Percentiles rank a stretch among this genome's conserved stretches.
These are phyloP conservation scores for Turdus rufiventris DNA, from an alignment of 2,113 vertebrate genomes.

Conservation along the genomic window DNA sequence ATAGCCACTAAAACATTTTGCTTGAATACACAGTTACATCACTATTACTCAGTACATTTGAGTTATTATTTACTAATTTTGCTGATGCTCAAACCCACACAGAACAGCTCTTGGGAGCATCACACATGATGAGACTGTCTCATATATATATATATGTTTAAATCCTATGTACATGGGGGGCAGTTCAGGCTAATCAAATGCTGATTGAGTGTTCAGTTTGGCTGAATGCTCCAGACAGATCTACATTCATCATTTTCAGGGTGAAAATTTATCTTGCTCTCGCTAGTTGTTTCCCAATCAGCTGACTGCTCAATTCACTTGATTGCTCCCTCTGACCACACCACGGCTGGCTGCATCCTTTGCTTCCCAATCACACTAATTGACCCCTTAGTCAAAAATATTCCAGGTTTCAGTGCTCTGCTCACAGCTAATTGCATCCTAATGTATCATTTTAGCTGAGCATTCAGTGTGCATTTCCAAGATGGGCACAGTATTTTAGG, in stretches of 20 bases:
- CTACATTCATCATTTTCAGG: not conserved
- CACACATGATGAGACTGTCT: not conserved
- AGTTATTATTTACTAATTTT: not conserved
- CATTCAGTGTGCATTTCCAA: not conserved
- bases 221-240: not conserved
- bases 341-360: not conserved
- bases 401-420: not conserved
- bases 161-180: not conserved
- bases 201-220: not conserved
- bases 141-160: not conserved
- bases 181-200: not conserved
- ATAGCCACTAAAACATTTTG: not conserved
- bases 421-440: not conserved
- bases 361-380: not conserved
- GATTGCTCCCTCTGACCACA: slow-evolving; percentile 5
- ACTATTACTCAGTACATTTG: not conserved
- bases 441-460: not conserved
- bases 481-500: not conserved
- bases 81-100: not conserved
- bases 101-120: not conserved
- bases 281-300: not conserved
- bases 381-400: slow-evolving; percentile 11
- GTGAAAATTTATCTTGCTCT: slow-evolving; percentile 14
- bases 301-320: slow-evolving; percentile 10
- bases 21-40: not conserved